Base-by-base conservation (phyloP, 2,888 invertebrate species). In the Ormyrus rosae region DNA sequence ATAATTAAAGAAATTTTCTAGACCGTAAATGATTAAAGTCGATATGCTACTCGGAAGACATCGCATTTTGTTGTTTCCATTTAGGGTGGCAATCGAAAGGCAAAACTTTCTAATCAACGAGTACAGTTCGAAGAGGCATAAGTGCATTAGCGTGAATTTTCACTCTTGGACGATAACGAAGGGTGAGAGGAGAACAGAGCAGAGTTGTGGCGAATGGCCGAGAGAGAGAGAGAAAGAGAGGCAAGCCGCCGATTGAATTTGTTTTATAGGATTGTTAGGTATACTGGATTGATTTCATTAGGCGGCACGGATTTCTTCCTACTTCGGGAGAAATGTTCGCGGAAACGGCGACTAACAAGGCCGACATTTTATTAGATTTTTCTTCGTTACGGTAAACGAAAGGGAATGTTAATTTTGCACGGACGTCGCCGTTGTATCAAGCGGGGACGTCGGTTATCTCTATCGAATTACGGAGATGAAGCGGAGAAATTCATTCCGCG, bases 251-350 rank as follows among this genome's bases (percentile, higher is more conserved):
- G 63, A 73, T 63, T 63, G 63, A 73, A 73, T 63, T 73, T 73
- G 61, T 71, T 71, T 71, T 58, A 71, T 71, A 71, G 70, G 70
- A 71, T 71, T 71, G 70, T 34, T 48, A 9, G n/a, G 34, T 11
- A 60, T 60, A 50, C 60, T 60, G 34, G 6, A n/a, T 71, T 71
- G 70, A 71, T 71, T 71, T 50, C 50, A n/a, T 58, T 60, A 71
- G 11, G 56, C 19, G 34, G n/a, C 6, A 13, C 5, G 13, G 46
- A 6, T 58, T 48, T 56, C 50, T 9, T 19, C 8, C 10, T 5
- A 6, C 48, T 45, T 1, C 9, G 48, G 4, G 55, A 56, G 51
- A 11, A 10, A n/a, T 46, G 10, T 67, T 13, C 67, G 11, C 51
- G 10, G 3, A 68, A 55, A 48, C 64, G 50, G 5, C 46, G 48